Evolutionary conservation across 2,797 vertebrate species (phyloP), one percentile per base, ranked within the genome.

Genomic region (Agapornis canus): DNA sequence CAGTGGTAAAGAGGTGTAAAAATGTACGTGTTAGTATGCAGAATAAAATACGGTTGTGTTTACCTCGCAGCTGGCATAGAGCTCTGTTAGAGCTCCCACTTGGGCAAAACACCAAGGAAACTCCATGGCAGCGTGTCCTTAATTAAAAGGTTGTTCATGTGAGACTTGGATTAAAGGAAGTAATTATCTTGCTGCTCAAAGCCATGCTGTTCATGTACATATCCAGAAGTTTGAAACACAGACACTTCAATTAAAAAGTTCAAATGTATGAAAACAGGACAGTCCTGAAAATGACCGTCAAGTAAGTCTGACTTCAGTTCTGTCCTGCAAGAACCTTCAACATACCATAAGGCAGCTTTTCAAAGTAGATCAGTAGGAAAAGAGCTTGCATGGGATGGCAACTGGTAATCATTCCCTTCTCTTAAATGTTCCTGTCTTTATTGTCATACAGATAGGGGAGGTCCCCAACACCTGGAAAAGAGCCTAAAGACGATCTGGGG

Each of bases 11-110:
- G 37, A 47, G 70, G 27, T 17, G 15, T 54, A 25, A 32, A 52
- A 54, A 18, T 0, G 0, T 31, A 8, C 1, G 5, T 2, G 3
- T 35, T 56, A 47, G 3, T 47, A 31, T 31, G 48, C 32, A 39
- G 16, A 56, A 12, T 5, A n/a, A 32, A 66, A 49, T 4, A 0
- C 12, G 8, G 35, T 51, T 26, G 27, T 2, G 0, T 25, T 77
- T 39, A 32, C 26, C 6, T 61, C 22, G 48, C n/a, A 75, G 39
- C 39, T 70, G 51, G 17, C 18, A 15, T 2, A 31, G 17, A 71
- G 29, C 37, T 51, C 19, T 35, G 22, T 54, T 29, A n/a, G 1
- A 6, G 3, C 42, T 73, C 39, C 21, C 47, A 0, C 14, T 8
- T 60, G 17, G 27, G 37, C 26, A 59, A 37, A 63, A 51, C n/a